Percentiles rank a stretch among this genome's conserved stretches.
Conservation (phyloP, 2,888 invertebrate genomes). For the Orthosia gracilis region DNA sequence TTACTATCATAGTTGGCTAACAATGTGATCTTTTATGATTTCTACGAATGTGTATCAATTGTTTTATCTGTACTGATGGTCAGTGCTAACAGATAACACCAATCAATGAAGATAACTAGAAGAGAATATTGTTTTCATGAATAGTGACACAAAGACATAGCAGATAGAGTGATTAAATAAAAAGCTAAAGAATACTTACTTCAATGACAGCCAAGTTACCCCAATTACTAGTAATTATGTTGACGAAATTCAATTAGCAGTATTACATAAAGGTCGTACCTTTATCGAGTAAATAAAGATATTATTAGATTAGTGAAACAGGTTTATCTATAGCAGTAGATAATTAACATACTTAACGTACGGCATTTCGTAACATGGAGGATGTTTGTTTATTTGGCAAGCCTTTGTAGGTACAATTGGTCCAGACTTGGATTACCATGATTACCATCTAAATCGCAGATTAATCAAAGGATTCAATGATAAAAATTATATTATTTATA, state of each 20-base stretch:
- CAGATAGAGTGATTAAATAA: constrained; percentile 7
- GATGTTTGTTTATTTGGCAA: constrained; percentile 40
- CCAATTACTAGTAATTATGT: constrained; percentile 20
- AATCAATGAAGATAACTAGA: constrained; percentile 15
- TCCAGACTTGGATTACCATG: neutral
- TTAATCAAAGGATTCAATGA: constrained; percentile 8
- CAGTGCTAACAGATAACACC: constrained; percentile 41
- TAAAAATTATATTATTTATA: constrained; percentile 3
- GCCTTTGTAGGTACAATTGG: constrained; percentile 7
- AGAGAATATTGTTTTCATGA: constrained; percentile 11
- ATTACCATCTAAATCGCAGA: neutral
- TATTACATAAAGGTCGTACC: constrained; percentile 46
- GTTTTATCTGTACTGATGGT: constrained; percentile 38
- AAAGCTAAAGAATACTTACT: constrained; percentile 15
- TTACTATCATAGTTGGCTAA: constrained; percentile 14
- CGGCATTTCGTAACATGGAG: constrained; percentile 31
- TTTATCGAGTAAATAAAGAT: constrained; percentile 26
- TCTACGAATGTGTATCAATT: constrained; percentile 27
- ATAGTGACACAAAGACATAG: constrained; percentile 10
- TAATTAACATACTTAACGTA: constrained; percentile 50
- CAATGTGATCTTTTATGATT: constrained; percentile 23
- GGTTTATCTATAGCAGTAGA: constrained; percentile 36
- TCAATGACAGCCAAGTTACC: constrained; percentile 21
- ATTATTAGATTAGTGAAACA: constrained; percentile 61
- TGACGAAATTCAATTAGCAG: constrained; percentile 58